phyloP scores from a whole-genome alignment of 2,797 vertebrate species.

The Neosilurus hyrtlii region DNA sequence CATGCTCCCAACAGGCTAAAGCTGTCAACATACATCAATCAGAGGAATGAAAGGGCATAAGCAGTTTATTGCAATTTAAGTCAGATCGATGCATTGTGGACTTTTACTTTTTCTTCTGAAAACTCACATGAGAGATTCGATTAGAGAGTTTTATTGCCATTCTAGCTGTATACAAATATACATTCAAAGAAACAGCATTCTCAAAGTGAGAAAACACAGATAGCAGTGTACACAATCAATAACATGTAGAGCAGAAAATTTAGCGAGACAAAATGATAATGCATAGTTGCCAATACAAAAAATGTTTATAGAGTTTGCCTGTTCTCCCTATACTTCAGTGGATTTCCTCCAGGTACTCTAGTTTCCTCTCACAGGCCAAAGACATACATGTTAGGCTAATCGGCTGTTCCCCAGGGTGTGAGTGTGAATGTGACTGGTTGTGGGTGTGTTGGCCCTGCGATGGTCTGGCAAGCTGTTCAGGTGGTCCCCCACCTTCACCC shows the following conservation, averaged over 20 bases:
- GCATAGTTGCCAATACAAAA: neutral
- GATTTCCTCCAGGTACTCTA: too few relatives aligned
- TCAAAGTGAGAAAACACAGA: neutral
- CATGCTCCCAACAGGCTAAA: constrained; percentile 3
- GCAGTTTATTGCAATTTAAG: constrained; percentile 17
- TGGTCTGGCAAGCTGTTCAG: too few relatives aligned
- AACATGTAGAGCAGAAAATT: constrained; percentile 5
- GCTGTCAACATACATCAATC: constrained; percentile 8
- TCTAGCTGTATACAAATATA: neutral
- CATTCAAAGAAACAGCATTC: neutral
- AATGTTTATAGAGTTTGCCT: neutral
- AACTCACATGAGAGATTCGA: neutral
- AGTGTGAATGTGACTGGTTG: too few relatives aligned
- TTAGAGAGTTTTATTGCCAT: constrained; percentile 6
- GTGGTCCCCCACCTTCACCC: too few relatives aligned
- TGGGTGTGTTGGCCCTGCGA: too few relatives aligned
- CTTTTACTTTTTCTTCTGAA: constrained; percentile 17
- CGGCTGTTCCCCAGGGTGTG: too few relatives aligned
- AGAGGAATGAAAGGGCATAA: constrained; percentile 23
- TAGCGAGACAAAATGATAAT: neutral
- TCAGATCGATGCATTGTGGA: neutral
- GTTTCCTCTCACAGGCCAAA: too few relatives aligned
- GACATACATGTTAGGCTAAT: too few relatives aligned
- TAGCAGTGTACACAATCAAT: neutral
- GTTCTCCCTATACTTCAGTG: too few relatives aligned